Evolutionary conservation across 1,140 invertebrate genomes (phyloP), one percentile per base, ranked within the genome.

Genomic region (Psilanteris sp.): DNA sequence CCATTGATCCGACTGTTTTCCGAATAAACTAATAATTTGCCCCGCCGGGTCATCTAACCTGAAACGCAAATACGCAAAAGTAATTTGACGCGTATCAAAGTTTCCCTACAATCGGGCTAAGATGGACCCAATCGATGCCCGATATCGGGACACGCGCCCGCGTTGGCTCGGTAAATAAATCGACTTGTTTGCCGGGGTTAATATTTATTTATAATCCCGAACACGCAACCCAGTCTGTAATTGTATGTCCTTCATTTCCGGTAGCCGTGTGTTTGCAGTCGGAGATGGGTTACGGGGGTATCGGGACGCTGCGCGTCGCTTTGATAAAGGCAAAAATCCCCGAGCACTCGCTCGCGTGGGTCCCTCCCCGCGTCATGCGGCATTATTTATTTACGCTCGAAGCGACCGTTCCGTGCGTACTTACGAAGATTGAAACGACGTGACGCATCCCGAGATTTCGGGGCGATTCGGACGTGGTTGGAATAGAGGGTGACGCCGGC

Each of bases 341-440:
- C 27, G 31, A 7, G 24, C 43, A 34, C 52, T 37, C 55, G 34
- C 27, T n/a, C n/a, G n/a, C n/a, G 44, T 26, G 41, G 37, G 43
- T 48, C 54, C 46, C 71, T 50, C 14, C 13, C 11, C 29, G 27
- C 52, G 32, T 39, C 37, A 22, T 18, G 37, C 36, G 32, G 39
- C 57, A 68, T 76, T 76, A 76, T 64, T 76, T 76, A 76, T 76
- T 76, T 76, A 76, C 64, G 48, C 64, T 54, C 62, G 62, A 41
- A 70, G 64, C 64, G 52, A 62, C 41, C 64, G 52, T 70, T 70
- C 59, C 55, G 34, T 55, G 46, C 39, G 55, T 76, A 76, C 73
- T 76, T 77, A 77, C 59, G 57, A 71, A 71, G 66, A 76, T 76
- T 76, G 73, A 76, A 71, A 76, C 59, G 73, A 76, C 66, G 66